phyloP scores from a whole-genome alignment of 2,113 vertebrate genomes.

The Rafetus swinhoei region DNA sequence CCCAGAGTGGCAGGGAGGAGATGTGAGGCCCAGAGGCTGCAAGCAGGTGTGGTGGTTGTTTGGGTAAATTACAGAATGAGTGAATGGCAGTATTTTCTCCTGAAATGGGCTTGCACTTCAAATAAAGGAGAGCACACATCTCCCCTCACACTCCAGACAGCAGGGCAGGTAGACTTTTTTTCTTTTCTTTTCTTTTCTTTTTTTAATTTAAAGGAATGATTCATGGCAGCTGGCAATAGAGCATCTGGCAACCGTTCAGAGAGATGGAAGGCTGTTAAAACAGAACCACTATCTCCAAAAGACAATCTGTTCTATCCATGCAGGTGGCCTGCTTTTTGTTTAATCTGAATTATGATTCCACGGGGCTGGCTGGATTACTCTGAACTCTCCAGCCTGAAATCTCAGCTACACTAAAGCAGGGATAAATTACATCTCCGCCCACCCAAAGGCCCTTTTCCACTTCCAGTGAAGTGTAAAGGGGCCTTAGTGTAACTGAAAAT shows the following conservation, averaged over 20 bases:
- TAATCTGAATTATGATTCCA: neutral
- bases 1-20: neutral
- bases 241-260: conserved; percentile 39
- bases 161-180: neutral
- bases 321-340: conserved; percentile 26
- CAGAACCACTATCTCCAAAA: neutral
- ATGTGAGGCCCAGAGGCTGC: neutral
- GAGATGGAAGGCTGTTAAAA: neutral
- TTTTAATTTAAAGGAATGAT: neutral
- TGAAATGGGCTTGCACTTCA: neutral
- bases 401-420: neutral
- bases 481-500: neutral
- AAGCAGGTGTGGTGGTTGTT: neutral
- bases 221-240: neutral
- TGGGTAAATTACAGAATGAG: neutral
- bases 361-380: neutral
- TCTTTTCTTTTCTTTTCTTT: neutral
- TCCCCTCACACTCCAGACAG: neutral
- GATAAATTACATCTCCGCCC: neutral
- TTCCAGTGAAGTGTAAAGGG: neutral
- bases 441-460: neutral
- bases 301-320: neutral
- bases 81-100: neutral
- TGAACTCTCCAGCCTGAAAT: neutral
- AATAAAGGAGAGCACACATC: conserved; percentile 16